Conservation (phyloP, 2,113 vertebrate genomes). For the Corydoras sp. region DNA sequence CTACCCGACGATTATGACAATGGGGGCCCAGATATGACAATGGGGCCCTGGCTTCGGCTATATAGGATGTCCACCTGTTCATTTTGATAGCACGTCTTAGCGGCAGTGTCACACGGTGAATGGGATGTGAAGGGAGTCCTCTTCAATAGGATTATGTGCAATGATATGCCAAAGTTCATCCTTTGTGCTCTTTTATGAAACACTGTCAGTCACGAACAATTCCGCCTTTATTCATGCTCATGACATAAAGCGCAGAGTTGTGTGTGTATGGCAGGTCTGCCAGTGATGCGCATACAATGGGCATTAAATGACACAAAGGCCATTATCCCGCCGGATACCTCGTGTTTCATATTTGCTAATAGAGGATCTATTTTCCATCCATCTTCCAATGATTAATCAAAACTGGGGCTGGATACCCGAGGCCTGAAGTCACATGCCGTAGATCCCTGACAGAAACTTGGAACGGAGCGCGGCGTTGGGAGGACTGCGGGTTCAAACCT, state of each 20-base stretch:
- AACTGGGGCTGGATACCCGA: neutral
- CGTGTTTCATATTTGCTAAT: constrained; percentile 26
- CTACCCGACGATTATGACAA: constrained; percentile 23
- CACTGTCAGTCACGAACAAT: constrained; percentile 40
- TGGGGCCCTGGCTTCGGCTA: constrained; percentile 3
- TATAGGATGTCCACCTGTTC: constrained; percentile 39
- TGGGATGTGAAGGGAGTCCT: constrained; percentile 25
- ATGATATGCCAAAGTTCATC: constrained; percentile 44
- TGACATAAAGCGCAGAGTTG: constrained; percentile 33
- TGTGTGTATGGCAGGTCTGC: constrained; percentile 25
- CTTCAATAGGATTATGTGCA: constrained; percentile 40
- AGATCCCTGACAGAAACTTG: too few species aligned
- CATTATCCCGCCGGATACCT: constrained; percentile 24
- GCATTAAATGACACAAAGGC: constrained; percentile 26
- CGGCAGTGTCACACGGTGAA: constrained; percentile 35
- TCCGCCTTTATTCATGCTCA: constrained; percentile 29
- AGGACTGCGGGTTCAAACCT: too few species aligned
- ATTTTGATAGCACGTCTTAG: constrained; percentile 28
- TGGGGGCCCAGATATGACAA: constrained; percentile 19
- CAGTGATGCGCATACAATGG: constrained; percentile 29
- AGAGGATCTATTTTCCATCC: constrained; percentile 18
- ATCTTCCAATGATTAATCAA: neutral
- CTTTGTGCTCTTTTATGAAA: constrained; percentile 40
- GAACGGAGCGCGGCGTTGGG: too few species aligned
- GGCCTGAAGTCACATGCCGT: too few species aligned